These are phyloP conservation scores for Anguilla pacifica DNA, from an alignment of 2,797 vertebrate genomes.

Conservation along the genomic window DNA sequence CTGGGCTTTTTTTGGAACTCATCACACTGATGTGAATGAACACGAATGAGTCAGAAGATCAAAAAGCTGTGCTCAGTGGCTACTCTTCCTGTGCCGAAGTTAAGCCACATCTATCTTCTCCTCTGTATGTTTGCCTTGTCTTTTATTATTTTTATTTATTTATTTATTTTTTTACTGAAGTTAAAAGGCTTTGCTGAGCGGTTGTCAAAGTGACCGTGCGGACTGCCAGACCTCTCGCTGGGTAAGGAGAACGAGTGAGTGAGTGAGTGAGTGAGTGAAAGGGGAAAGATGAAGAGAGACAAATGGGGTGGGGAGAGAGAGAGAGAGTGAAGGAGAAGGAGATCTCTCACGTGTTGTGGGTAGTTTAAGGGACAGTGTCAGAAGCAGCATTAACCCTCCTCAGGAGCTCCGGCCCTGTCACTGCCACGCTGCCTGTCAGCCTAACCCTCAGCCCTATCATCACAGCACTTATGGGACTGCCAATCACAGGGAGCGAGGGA, in stretches of 20 bases:
- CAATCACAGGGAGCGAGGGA: constrained; percentile 58
- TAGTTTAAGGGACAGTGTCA: constrained; percentile 28
- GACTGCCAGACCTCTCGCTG: constrained; percentile 56
- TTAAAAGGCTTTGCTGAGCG: constrained; percentile 64
- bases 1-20: no score
- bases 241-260: constrained; percentile 47
- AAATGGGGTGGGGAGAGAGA: not conserved
- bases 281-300: constrained; percentile 27
- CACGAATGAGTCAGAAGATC: no score
- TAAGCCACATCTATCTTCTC: not conserved
- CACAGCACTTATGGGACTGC: constrained; percentile 75
- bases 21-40: no score
- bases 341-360: constrained; percentile 39
- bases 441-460: constrained; percentile 73
- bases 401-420: constrained; percentile 64
- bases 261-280: constrained; percentile 24
- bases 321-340: constrained; percentile 37
- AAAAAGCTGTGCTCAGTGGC: no score
- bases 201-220: constrained; percentile 64
- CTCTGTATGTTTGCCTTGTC: not conserved
- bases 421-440: constrained; percentile 67
- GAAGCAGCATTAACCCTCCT: constrained; percentile 58
- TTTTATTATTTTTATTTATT: not conserved
- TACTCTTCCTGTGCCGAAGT: no score
- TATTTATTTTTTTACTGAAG: constrained; percentile 45